Evolutionary conservation across 2,113 vertebrate species (phyloP).

Genomic region (Alouatta palliata): DNA sequence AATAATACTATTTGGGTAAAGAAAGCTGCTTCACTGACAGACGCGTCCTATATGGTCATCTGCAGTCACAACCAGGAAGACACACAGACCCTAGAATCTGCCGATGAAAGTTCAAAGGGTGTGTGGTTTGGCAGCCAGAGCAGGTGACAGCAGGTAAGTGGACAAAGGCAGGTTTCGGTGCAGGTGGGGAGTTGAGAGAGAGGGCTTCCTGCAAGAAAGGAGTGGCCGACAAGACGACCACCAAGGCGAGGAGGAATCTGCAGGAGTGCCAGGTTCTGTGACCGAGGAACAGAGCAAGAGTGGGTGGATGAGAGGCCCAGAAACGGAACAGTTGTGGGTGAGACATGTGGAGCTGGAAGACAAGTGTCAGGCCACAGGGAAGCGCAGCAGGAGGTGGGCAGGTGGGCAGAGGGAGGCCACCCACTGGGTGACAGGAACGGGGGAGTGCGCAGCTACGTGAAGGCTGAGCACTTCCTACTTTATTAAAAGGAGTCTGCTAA

Average conservation of each 20-base stretch:
- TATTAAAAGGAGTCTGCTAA: conserved; percentile 43
- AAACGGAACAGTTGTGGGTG: conserved; percentile 68
- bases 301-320: conserved; percentile 55
- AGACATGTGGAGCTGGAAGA: conserved; percentile 47
- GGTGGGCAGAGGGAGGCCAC: conserved; percentile 49
- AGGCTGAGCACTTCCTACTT: background rate
- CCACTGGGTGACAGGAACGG: conserved; percentile 18
- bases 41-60: background rate
- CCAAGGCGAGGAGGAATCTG: background rate
- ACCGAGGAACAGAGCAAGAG: conserved; percentile 59
- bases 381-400: conserved; percentile 19
- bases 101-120: background rate
- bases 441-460: background rate
- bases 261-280: background rate
- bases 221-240: background rate
- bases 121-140: background rate
- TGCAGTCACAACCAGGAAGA: background rate
- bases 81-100: background rate
- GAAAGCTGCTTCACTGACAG: background rate
- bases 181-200: background rate
- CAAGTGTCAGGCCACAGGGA: conserved; percentile 58
- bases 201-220: background rate
- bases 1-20: background rate
- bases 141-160: background rate
- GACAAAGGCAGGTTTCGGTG: background rate